Conservation (phyloP, 2,797 vertebrate genomes). For the Pangasius macronema region DNA sequence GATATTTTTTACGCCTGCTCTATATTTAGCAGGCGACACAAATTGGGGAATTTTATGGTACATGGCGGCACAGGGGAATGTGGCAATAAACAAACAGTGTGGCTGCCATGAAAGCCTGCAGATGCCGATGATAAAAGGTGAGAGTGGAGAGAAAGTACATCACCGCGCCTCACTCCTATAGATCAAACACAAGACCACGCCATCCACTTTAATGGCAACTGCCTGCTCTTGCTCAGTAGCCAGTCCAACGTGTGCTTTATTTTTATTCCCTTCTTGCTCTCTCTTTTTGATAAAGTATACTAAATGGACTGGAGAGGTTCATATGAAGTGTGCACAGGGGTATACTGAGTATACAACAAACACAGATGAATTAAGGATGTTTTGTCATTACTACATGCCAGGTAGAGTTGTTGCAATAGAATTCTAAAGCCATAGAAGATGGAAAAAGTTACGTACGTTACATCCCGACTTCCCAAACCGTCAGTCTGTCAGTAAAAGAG, state of each 20-base stretch:
- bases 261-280: slow-evolving; percentile 24
- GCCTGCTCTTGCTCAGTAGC: slow-evolving; percentile 44
- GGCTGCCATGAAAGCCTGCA: slow-evolving; percentile 42
- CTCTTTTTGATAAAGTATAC: slow-evolving; percentile 36
- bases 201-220: slow-evolving; percentile 25
- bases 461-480: not conserved
- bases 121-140: slow-evolving; percentile 44
- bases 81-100: slow-evolving; percentile 36
- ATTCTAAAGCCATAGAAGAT: slow-evolving; percentile 58
- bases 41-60: slow-evolving; percentile 36
- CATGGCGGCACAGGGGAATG: not conserved
- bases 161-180: not conserved
- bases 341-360: slow-evolving; percentile 60
- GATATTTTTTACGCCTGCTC: slow-evolving; percentile 41
- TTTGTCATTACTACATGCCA: slow-evolving; percentile 49
- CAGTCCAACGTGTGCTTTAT: slow-evolving; percentile 46
- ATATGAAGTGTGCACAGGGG: slow-evolving; percentile 30
- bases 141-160: slow-evolving; percentile 25
- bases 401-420: slow-evolving; percentile 56
- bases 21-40: slow-evolving; percentile 45
- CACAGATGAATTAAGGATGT: slow-evolving; percentile 51
- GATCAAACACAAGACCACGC: slow-evolving; percentile 15
- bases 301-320: not conserved
- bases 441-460: slow-evolving; percentile 19
- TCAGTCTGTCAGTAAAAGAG: not conserved